A percentile compares a stretch with the other conserved stretches of the same genome.
phyloP scores from a whole-genome alignment of 2,888 invertebrate genomes.

The Pheosia gnoma region DNA sequence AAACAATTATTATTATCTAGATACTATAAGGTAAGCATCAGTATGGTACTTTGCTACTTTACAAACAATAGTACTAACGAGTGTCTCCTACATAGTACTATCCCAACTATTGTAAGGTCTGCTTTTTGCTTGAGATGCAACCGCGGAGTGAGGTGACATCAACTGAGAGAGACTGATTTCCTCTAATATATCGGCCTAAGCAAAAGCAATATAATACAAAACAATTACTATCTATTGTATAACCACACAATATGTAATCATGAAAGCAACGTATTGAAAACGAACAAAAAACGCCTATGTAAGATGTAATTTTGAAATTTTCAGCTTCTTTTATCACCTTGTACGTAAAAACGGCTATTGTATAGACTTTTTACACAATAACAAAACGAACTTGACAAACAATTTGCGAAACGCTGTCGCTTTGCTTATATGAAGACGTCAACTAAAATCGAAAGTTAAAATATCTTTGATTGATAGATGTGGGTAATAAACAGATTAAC shows the following conservation, averaged over 20 bases:
- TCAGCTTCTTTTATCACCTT: conserved; percentile 3
- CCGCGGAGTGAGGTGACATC: neutral
- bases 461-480: conserved; percentile 42
- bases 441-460: conserved; percentile 60
- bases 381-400: conserved; percentile 10
- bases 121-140: neutral
- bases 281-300: conserved; percentile 3
- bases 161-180: neutral
- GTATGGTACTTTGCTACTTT: no score
- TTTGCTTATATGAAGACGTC: conserved; percentile 29
- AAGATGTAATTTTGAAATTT: conserved; percentile 1
- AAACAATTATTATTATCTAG: conserved; percentile 17
- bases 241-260: neutral
- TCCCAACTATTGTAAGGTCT: neutral
- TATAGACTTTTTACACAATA: conserved; percentile 3
- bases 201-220: neutral
- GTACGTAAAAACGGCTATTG: conserved; percentile 3
- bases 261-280: conserved; percentile 3
- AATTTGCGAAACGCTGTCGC: neutral
- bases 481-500: conserved; percentile 16
- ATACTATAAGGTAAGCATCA: no score
- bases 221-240: neutral
- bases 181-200: neutral
- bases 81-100: neutral
- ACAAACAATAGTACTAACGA: neutral